Evolutionary conservation across 2,888 invertebrate species (phyloP), one percentile per base, ranked within the genome.

Genomic region (Brachypalpus laphriformis): DNA sequence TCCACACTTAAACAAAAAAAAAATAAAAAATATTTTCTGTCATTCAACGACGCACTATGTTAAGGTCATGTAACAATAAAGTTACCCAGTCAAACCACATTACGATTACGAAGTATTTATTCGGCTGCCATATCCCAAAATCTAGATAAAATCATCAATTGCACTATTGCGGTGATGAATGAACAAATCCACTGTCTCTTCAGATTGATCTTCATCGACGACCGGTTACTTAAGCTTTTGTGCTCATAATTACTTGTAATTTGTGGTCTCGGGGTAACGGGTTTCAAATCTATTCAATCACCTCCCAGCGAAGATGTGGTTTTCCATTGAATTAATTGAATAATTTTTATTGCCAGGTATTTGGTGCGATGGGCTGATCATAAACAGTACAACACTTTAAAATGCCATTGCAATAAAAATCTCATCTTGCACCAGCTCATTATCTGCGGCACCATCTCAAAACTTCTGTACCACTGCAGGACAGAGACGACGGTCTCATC

Each of bases 371-470:
- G 68, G 63, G 37, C 68, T 49, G 81, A 81, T 74, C 72, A 74
- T 74, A 78, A 83, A 83, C 74, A 83, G 83, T 83, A 83, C 83
- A 78, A 63, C 74, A 78, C 78, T 83, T 74, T 63, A 78, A 78
- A 68, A 78, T 78, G 42, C 83, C 83, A 78, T 74, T 42, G 74
- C 74, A 83, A 78, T 78, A 83, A 68, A 83, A 78, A 68, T 78
- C 74, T 49, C 78, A 72, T 77, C 76, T 71, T 42, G 51, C 71
- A 72, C 56, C 57, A 59, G 77, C 66, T 82, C 76, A 83, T 83
- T 83, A 78, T 74, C 78, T 74, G 78, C 78, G 74, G 74, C 83
- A 83, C 83, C 78, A 83, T 83, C 74, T 66, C 61, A 68, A 59
- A 40, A 66, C 59, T 47, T 25, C 57, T 66, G 37, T 56, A 68